Evolutionary conservation across 2,888 invertebrate genomes (phyloP).

Genomic region (Trisateles emortualis): DNA sequence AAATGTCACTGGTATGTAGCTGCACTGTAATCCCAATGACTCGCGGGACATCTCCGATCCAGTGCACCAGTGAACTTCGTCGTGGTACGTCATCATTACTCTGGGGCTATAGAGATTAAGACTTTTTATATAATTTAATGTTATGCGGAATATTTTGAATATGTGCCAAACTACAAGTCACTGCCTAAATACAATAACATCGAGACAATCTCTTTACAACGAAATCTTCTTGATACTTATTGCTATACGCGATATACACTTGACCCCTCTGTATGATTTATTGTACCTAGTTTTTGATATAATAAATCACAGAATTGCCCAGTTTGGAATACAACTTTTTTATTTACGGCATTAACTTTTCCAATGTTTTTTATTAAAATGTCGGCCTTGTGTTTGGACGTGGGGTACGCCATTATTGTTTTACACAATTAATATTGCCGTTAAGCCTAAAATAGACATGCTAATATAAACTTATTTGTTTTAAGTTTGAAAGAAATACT

Average conservation of each 20-base stretch:
- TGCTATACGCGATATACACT: neutral
- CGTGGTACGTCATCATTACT: too few species aligned
- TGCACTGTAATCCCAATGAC: too few species aligned
- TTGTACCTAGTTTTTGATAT: conserved; percentile 20
- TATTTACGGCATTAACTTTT: conserved; percentile 31
- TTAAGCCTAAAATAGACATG: neutral
- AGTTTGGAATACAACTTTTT: conserved; percentile 31
- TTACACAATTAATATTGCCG: neutral
- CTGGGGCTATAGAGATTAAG: too few species aligned
- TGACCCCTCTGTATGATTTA: conserved; percentile 9
- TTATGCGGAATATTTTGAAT: neutral
- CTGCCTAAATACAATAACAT: conserved; percentile 19
- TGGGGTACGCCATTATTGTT: conserved; percentile 17
- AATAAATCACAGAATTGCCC: conserved; percentile 26
- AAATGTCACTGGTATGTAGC: too few species aligned
- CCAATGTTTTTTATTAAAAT: conserved; percentile 26
- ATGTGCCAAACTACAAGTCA: conserved; percentile 30
- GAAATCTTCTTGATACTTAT: conserved; percentile 22
- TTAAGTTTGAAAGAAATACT: too few species aligned
- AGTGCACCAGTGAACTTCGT: too few species aligned
- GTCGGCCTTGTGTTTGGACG: conserved; percentile 8
- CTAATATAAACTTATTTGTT: conserved; percentile 5
- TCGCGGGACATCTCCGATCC: too few species aligned
- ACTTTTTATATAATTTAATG: too few species aligned
- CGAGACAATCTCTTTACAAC: conserved; percentile 37